Base-by-base conservation (phyloP, 2,113 vertebrate genomes). In the Balaeniceps rex region DNA sequence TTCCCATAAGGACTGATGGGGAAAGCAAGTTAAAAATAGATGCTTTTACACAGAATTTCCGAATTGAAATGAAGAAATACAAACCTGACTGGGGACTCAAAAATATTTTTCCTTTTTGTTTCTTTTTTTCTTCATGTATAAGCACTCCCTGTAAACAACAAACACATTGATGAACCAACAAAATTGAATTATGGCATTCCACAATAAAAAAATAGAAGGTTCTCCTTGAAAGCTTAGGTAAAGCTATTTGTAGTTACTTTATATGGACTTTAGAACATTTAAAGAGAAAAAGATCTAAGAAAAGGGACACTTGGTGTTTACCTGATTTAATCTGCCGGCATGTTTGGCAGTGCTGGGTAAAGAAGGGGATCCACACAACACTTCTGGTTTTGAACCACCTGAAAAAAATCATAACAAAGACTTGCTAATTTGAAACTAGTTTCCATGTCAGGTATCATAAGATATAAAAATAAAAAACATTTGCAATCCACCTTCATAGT, bases 81-180 rank as follows among this genome's bases (percentile, higher is more conserved):
- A 94, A 97, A 99, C 99, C 99, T 98, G 98, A 97, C 95, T 99
- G 99, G 96, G 99, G 98, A 98, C 98, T 98, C 95, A 99, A 98
- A 96, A 98, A 97, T 92, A 99, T 68, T 98, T 98, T 97, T 98
- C 98, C 97, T 97, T 98, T 99, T 92, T 98, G 98, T 94, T 98
- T 99, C 97, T 98, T 99, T 96, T 98, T 99, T 83, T 99, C 99
- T 95, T 99, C 99, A 93, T 98, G 98, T 83, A 97, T 76, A 88
- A 98, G 80, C 80, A 97, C 86, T 97, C 97, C 98, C 99, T 99
- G 89, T 87, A 97, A 98, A 97, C 91, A 55, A 95, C 68, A 97
- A 40, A 97, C 25, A 83, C 16, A 95, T 25, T 74, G 93, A 96
- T 71, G 78, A 97, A 88, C 34, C 21, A 52, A 87, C 15, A 97